These are phyloP conservation scores for Eugnorisma glareosa DNA, from an alignment of 2,888 invertebrate species.

Conservation along the genomic window DNA sequence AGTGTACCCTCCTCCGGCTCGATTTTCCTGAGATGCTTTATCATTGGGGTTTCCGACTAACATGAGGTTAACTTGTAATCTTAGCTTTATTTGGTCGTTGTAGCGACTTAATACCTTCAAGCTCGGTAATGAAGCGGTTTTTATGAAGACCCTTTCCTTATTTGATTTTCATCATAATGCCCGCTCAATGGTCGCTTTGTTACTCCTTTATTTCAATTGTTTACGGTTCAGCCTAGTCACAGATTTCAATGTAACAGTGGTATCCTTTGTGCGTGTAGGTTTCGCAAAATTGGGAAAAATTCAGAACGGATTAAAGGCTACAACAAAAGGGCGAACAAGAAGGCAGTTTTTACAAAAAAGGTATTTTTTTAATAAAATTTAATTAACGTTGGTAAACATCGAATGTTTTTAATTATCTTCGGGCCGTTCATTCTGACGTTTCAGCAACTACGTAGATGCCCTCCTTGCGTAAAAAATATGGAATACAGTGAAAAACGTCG, in stretches of 20 bases:
- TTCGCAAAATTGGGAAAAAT: slow-evolving; percentile 28
- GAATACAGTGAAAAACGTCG: slow-evolving; percentile 87
- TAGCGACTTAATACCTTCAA: slow-evolving; percentile 86
- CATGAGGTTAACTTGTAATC: slow-evolving; percentile 91
- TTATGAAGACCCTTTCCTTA: slow-evolving; percentile 82
- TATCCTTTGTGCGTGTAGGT: slow-evolving; percentile 32
- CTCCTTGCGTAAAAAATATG: slow-evolving; percentile 81
- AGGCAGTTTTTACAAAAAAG: slow-evolving; percentile 47
- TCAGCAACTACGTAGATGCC: slow-evolving; percentile 72
- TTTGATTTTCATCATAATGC: slow-evolving; percentile 74
- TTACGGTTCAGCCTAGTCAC: slow-evolving; percentile 60
- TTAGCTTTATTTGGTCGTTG: slow-evolving; percentile 89
- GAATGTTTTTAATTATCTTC: slow-evolving; percentile 65
- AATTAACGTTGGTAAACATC: slow-evolving; percentile 69
- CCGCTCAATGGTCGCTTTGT: slow-evolving; percentile 61
- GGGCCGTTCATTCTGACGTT: slow-evolving; percentile 66
- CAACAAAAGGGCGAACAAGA: slow-evolving; percentile 37
- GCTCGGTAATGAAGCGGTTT: slow-evolving; percentile 86
- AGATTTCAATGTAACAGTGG: slow-evolving; percentile 53
- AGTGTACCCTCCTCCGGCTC: slow-evolving; percentile 88
- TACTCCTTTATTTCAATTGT: slow-evolving; percentile 72
- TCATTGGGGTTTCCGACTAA: slow-evolving; percentile 90
- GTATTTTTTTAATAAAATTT: slow-evolving; percentile 52
- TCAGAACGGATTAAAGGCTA: slow-evolving; percentile 25
- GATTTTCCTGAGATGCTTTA: slow-evolving; percentile 90